phyloP scores from a whole-genome alignment of 2,797 vertebrate species.

The Chaetodon trifasciatus region DNA sequence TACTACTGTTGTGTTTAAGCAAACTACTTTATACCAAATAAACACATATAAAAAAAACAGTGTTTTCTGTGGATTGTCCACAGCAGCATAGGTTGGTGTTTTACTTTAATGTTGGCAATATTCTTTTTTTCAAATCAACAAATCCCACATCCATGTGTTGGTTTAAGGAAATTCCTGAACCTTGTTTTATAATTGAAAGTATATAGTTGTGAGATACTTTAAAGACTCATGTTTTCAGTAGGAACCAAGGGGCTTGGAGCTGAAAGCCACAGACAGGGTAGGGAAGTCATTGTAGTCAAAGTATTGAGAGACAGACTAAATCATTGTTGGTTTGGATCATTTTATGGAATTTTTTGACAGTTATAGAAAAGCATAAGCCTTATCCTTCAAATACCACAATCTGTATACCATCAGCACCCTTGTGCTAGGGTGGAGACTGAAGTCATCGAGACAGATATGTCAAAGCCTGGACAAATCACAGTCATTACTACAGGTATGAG shows the following conservation, averaged over 20 bases:
- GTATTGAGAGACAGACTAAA: background rate
- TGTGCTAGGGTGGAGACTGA: background rate
- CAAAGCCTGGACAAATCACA: background rate
- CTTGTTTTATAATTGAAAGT: too few species aligned
- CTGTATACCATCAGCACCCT: background rate
- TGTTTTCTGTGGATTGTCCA: background rate
- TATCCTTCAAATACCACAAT: background rate
- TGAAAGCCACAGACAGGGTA: background rate
- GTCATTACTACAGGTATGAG: background rate
- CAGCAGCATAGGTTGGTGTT: background rate
- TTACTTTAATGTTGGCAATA: background rate
- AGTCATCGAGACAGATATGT: background rate
- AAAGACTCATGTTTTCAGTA: background rate
- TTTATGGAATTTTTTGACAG: slow-evolving; percentile 10
- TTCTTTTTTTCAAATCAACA: slow-evolving; percentile 5
- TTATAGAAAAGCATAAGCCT: background rate
- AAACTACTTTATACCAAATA: background rate
- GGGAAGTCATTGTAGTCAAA: background rate
- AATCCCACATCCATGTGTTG: background rate
- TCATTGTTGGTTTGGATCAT: background rate
- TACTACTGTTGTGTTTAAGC: background rate
- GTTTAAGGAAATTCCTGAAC: background rate
- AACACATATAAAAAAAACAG: background rate
- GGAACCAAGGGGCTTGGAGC: background rate
- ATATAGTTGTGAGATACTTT: background rate